Evolutionary conservation across 2,797 vertebrate genomes (phyloP).

Genomic region (Neostethus bicornis): DNA sequence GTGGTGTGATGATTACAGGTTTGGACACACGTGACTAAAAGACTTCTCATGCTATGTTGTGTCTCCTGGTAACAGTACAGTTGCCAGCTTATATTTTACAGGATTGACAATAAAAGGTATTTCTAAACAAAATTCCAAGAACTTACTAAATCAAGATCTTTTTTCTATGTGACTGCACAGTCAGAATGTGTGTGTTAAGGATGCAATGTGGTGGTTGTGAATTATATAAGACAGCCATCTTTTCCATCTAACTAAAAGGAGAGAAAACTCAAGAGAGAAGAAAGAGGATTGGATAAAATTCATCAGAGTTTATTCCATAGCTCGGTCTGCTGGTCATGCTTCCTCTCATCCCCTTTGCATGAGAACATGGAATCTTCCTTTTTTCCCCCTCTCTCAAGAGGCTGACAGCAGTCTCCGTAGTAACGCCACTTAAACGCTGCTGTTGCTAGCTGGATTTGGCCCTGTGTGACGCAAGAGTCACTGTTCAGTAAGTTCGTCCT

Average conservation of each 20-base stretch:
- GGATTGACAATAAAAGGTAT: not conserved
- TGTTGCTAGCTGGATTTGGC: slow-evolving; percentile 40
- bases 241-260: not conserved
- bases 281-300: not conserved
- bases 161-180: slow-evolving; percentile 4
- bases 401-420: slow-evolving; percentile 29
- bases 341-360: slow-evolving; percentile 7
- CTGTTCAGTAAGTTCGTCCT: slow-evolving; percentile 29
- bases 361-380: slow-evolving; percentile 38
- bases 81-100: slow-evolving; percentile 8
- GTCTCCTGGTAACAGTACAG: not conserved
- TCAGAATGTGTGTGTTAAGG: slow-evolving; percentile 21
- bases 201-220: slow-evolving; percentile 20
- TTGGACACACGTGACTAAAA: not conserved
- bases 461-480: slow-evolving; percentile 44
- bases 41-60: not conserved
- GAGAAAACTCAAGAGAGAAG: not conserved
- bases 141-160: not conserved
- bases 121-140: not conserved
- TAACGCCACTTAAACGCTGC: slow-evolving; percentile 46
- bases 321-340: slow-evolving; percentile 6
- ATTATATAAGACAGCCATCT: slow-evolving; percentile 41
- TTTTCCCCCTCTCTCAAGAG: slow-evolving; percentile 34
- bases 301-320: slow-evolving; percentile 12
- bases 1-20: slow-evolving; percentile 18